Conservation (phyloP, 2,888 invertebrate genomes). For the Eupithecia inturbata region DNA sequence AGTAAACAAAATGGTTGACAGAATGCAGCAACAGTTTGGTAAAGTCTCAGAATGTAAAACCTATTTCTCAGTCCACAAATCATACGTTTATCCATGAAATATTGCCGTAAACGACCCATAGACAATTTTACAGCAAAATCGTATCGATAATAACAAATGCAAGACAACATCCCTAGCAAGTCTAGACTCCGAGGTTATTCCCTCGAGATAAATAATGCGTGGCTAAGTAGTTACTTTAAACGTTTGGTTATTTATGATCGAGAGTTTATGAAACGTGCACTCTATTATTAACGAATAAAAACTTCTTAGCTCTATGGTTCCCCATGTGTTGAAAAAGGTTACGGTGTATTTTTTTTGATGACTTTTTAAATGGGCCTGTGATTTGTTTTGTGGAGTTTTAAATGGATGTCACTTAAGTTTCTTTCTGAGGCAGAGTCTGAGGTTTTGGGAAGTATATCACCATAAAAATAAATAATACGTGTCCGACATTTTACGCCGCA, state of each 20-base stretch:
- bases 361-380: constrained; percentile 9
- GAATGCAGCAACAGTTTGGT: not conserved
- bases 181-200: constrained; percentile 41
- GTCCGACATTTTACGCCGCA: too few relatives aligned
- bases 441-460: not conserved
- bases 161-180: constrained; percentile 19
- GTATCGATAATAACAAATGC: constrained; percentile 25
- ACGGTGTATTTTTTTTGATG: not conserved
- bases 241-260: constrained; percentile 24
- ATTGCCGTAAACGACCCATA: not conserved
- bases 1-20: not conserved
- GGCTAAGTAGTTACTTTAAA: constrained; percentile 33
- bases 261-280: constrained; percentile 14
- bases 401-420: not conserved
- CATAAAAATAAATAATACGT: not conserved
- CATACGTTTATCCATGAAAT: not conserved
- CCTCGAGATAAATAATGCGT: constrained; percentile 42
- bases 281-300: constrained; percentile 21
- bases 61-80: not conserved
- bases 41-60: not conserved
- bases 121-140: constrained; percentile 3
- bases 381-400: not conserved
- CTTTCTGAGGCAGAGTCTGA: not conserved
- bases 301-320: constrained; percentile 9
- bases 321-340: constrained; percentile 16